Evolutionary conservation across 2,888 invertebrate genomes (phyloP), one percentile per base, ranked within the genome.

Genomic region (Clunio marinus): DNA sequence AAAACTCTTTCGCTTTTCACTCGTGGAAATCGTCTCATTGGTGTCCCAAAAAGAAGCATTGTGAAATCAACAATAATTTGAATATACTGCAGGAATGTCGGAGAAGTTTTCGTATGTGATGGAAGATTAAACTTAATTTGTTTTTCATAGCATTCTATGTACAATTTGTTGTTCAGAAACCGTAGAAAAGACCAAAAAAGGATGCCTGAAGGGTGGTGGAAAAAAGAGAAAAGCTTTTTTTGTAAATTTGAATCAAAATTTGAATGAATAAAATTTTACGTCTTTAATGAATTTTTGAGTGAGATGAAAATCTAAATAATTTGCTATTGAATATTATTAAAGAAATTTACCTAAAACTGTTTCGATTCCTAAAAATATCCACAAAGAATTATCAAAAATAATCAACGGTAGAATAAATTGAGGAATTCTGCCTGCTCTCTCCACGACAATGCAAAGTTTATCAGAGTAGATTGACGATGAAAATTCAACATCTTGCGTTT

Each of bases 341-440:
- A 27, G 8, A n/a, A 10, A 37, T 22, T 41, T 24, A 63, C 63
- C 63, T 5, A 63, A 5, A 20, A 66, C 5, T 15, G n/a, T 41
- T 2, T 28, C 27, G 10, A 70, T 74, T 2, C 74, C 69, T 1
- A 78, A 76, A 27, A 75, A 73, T 1, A 76, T 62, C 80, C 80
- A 80, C 70, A 80, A 75, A 68, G 74, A 73, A 5, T 67, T 41
- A 10, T 74, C 72, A 1, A 80, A 76, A 5, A 76, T 76, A 69
- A 76, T 77, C 1, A 79, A 72, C 0, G 79, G 78, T 1, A 79
- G 70, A 51, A 78, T 75, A 8, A 78, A 78, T 70, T 76, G 75
- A 1, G 80, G 80, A 68, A 79, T 75, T 1, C 75, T 73, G 65
- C 76, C 74, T 0, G 80, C 77, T 73, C 79, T 79, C 55, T 75